Base-by-base conservation (phyloP, 2,797 vertebrate genomes). In the Sebastes goodei region DNA sequence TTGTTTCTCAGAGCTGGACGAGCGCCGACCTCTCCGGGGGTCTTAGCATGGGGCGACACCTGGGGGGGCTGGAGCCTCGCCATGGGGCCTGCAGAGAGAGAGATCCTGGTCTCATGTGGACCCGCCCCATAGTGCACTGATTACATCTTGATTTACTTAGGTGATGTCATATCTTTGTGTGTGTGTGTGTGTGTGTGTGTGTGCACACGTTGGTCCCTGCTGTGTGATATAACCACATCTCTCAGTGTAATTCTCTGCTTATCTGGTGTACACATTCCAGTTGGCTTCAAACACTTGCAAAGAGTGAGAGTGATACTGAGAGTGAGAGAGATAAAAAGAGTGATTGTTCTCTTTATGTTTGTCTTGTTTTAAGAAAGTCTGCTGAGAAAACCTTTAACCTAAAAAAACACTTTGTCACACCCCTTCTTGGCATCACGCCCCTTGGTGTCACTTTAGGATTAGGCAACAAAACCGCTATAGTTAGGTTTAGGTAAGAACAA, bases 211-310 rank as follows among this genome's bases (percentile, higher is more conserved):
- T 9, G 29, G 32, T 61, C 52, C 32, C 21, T 78, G 55, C 29
- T 67, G 64, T 85, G 78, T 91, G 84, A 88, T 78, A 49, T 74
- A 85, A 87, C 78, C 79, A 71, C 78, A 65, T 74, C 73, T 76
- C 57, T 67, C 33, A 17, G 63, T 21, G 73, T 59, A 66, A 73
- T 46, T 86, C 71, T 80, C 57, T 60, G n/a, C 85, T 92, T 91
- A 93, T 92, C 92, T 91, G 75, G 83, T 89, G 89, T 84, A 86
- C 81, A 91, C 91, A 93, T 91, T 91, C 83, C 83, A 46, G 62
- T 53, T 20, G 1, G 35, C 74, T 82, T 85, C 68, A 83, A 75
- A 79, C 75, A 65, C 73, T 62, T 5, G 29, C 64, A 64, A 33
- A 69, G 30, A 82, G 71, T n/a, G 57, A 65, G 74, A 83, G 63